Evolutionary conservation across 2,888 invertebrate genomes (phyloP), one percentile per base, ranked within the genome.

Genomic region (Byasa hedistus): DNA sequence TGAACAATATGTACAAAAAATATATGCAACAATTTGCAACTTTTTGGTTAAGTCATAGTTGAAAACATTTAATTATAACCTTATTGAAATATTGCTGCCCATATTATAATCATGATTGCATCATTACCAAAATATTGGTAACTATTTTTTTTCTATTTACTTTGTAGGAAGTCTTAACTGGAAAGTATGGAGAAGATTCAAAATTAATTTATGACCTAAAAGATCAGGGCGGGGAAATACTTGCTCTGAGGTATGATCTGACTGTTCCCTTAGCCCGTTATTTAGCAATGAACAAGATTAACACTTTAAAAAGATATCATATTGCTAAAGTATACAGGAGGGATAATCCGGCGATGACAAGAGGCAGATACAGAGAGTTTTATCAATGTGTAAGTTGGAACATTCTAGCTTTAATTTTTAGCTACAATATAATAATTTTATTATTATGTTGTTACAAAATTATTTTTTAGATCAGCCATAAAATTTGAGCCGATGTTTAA

Each of bases 141-240:
- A 48, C 3, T n/a, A 19, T 48, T n/a, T 48, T n/a, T 19, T 48
- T 19, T n/a, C 8, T 48, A n/a, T 48, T 48, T 4, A 10, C n/a
- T 48, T 48, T 80, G 15, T 83, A 98, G 97, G 98, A 99, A 87
- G 98, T 99, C 4, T 91, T 99, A 61, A 98, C 98, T 23, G 99
- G 99, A 58, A 99, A 99, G 91, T 99, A 99, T 92, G 99, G 99
- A 0, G 99, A 99, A 90, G 99, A 99, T 85, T 98, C 99, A 0
- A 99, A 99, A 84, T 92, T 99, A 15, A 99, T 99, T 68, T 99
- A 99, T 85, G 99, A 99, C 86, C 92, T 99, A 57, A 97, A 97
- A 83, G 99, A 99, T 90, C 99, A 99, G 89, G 99, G 99, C 64
- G 99, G 99, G 36, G 99, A 99, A 92, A 96, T 98, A 68, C 92